Conservation (phyloP, 30 jellyfish, hydroid and myxozoan species). For the Pelagia noctiluca region DNA sequence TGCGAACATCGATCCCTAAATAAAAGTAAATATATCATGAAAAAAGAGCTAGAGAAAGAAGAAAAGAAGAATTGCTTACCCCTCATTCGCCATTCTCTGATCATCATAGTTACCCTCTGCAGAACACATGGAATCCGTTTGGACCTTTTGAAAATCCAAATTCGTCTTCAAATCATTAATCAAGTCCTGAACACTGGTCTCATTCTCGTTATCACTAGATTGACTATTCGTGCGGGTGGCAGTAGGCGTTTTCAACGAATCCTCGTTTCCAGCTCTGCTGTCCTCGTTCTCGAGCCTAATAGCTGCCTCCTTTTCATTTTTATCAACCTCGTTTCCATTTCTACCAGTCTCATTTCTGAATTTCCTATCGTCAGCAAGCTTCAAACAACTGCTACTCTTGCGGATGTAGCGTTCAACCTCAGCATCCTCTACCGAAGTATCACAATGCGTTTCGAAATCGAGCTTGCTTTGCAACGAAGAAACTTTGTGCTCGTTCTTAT, state of each 20-base stretch:
- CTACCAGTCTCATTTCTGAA: constrained; percentile 24
- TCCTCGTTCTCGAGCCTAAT: too few species aligned
- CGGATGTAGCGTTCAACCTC: constrained; percentile 51
- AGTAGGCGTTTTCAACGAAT: background rate
- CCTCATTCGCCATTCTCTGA: too few species aligned
- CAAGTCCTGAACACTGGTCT: background rate
- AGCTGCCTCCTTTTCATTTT: too few species aligned
- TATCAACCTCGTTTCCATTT: too few species aligned
- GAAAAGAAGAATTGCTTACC: too few species aligned
- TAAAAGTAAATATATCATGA: too few species aligned
- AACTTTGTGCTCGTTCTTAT: background rate
- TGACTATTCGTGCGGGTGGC: background rate
- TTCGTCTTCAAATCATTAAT: background rate
- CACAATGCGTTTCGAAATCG: background rate
- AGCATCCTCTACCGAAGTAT: constrained; percentile 53
- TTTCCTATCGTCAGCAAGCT: constrained; percentile 6
- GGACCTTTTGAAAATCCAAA: constrained; percentile 1
- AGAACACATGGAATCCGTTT: too few species aligned
- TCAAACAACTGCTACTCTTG: constrained; percentile 3
- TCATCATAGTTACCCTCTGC: too few species aligned
- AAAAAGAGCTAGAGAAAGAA: too few species aligned
- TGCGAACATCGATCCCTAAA: too few species aligned
- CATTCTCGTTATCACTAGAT: constrained; percentile 4
- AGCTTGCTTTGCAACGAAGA: constrained; percentile 3
- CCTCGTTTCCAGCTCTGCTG: background rate